Evolutionary conservation across 2,888 invertebrate genomes (phyloP).

Genomic region (Tolmerus cingulatus): DNA sequence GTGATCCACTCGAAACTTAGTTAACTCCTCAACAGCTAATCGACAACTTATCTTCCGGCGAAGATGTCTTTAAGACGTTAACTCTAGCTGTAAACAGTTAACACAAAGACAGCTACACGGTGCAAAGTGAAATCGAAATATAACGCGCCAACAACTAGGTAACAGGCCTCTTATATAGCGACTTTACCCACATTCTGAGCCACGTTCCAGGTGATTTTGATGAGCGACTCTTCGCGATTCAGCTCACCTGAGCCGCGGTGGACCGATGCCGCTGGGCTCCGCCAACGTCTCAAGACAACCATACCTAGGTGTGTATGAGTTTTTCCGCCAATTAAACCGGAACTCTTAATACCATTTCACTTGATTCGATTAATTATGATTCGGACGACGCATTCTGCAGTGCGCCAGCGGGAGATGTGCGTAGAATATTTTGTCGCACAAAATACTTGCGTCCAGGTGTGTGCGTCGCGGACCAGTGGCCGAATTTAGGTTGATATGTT

Average conservation of each 20-base stretch:
- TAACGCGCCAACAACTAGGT: neutral
- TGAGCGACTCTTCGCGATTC: neutral
- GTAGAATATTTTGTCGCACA: constrained; percentile 13
- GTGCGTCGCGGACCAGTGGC: neutral
- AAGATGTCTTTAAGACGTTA: constrained; percentile 25
- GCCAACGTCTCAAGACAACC: neutral
- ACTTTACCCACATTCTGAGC: constrained; percentile 14
- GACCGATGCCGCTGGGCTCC: neutral
- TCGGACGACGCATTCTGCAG: neutral
- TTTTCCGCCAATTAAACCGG: constrained; percentile 41
- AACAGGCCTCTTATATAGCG: neutral
- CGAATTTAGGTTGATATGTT: constrained; percentile 26
- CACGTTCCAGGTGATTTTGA: neutral
- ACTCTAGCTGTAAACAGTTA: constrained; percentile 35
- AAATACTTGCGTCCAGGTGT: neutral
- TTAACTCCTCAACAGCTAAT: constrained; percentile 38
- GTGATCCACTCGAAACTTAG: neutral
- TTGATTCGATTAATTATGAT: constrained; percentile 30
- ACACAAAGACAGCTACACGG: neutral
- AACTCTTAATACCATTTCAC: constrained; percentile 29
- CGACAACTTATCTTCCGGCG: constrained; percentile 27
- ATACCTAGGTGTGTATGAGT: neutral
- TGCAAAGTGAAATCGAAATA: constrained; percentile 31
- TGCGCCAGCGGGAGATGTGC: neutral
- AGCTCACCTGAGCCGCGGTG: neutral